Conservation (phyloP, 2,888 invertebrate genomes). For the Eilema sororculum region DNA sequence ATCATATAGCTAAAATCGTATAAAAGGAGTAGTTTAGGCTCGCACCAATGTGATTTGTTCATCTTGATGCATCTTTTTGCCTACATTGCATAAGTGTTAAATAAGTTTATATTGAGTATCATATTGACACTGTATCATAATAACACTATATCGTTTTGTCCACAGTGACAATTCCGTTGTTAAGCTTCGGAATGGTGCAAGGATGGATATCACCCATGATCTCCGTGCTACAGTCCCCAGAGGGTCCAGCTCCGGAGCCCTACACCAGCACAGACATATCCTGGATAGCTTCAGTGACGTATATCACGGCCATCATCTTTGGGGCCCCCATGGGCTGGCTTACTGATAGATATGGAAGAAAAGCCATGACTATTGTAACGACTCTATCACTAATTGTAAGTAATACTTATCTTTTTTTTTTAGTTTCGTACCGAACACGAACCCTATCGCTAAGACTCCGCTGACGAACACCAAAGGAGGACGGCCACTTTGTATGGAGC, state of each 20-base stretch:
- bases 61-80: too few relatives aligned
- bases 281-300: constrained; percentile 81
- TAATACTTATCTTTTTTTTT: constrained; percentile 33
- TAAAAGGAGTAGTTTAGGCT: too few relatives aligned
- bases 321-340: constrained; percentile 82
- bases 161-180: constrained; percentile 79
- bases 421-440: too few relatives aligned
- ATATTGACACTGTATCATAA: background rate
- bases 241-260: constrained; percentile 69
- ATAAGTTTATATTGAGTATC: too few relatives aligned
- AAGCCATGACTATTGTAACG: constrained; percentile 78
- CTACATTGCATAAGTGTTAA: too few relatives aligned
- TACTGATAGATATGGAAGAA: constrained; percentile 78
- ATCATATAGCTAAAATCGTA: too few relatives aligned
- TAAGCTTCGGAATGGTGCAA: constrained; percentile 82
- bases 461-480: too few relatives aligned
- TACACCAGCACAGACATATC: constrained; percentile 75
- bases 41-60: too few relatives aligned
- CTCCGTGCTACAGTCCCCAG: constrained; percentile 70
- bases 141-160: too few relatives aligned
- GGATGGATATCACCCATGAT: constrained; percentile 85
- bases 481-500: too few relatives aligned
- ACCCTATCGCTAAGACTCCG: too few relatives aligned
- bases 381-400: constrained; percentile 79
- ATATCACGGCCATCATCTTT: constrained; percentile 80